Base-by-base conservation (phyloP, 2,797 vertebrate genomes). In the Pangasius mekongensis region DNA sequence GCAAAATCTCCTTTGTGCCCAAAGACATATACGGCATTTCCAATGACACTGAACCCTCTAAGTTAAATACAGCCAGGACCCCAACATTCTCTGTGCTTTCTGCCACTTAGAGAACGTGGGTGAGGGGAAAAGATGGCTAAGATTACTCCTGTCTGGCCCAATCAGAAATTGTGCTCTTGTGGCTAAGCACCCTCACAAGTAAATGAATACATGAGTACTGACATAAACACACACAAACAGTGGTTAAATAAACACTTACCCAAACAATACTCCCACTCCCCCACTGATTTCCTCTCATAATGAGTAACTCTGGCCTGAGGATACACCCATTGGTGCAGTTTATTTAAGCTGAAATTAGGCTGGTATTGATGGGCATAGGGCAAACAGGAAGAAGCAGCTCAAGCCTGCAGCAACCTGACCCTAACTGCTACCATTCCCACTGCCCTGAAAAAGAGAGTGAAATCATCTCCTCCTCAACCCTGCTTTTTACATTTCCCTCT, bases 101-200 rank as follows among this genome's bases (percentile, higher is more conserved):
- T 88, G 89, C 77, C 91, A 92, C 92, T 90, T 92, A 92, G 66
- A 89, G 66, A 85, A 10, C 64, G 73, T 87, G 60, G 74, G 33
- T 81, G 81, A 85, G 82, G 85, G 39, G 36, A 39, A 36, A 36
- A 76, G 13, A 82, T 71, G 71, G 86, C 84, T 82, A 78, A 77
- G 58, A 86, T 89, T 88, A 80, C 52, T 85, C 56, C 54, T 86
- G 88, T 74, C 83, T 89, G 67, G 88, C n/a, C 82, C 71, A 73
- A 87, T 89, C 86, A 86, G 43, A 88, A 84, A 73, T 30, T 87
- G 30, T 67, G 62, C 73, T 88, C 84, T 84, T 87, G 85, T 87
- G 83, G 83, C 78, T 87, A 73, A 71, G 69, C 39, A 84, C 54
- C 30, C 67, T 73, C 54, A 87, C n/a, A 27, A 86, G 73, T 82